Evolutionary conservation across 1,140 invertebrate genomes (phyloP), one percentile per base, ranked within the genome.

Genomic region (Drosophila mayri): DNA sequence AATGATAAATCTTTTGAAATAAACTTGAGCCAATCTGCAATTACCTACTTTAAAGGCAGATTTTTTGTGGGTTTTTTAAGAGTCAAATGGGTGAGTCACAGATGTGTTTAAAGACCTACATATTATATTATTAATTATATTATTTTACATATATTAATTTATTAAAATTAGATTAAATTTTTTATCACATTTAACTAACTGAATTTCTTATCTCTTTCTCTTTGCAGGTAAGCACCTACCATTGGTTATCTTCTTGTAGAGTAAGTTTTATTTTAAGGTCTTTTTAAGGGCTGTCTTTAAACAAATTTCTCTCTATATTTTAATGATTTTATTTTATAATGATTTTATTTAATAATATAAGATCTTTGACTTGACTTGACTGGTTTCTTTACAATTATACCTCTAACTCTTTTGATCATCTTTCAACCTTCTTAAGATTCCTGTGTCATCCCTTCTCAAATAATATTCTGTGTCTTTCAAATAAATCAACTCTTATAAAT

Each of bases 401-500:
- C 5, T 10, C 4, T 16, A 25, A 62, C 35, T 18, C 28, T 35
- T 32, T 12, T 22, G 9, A 30, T 40, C 28, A 35, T 30, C n/a
- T 30, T 2, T 12, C 10, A 7, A 41, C 16, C 18, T 60, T 60
- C 16, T 18, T 11, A 32, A 35, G 46, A 46, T 44, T 30, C 14
- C 37, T 22, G 54, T 71, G 67, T 63, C 58, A 63, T 43, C 70
- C 60, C 61, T 58, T 32, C 50, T 57, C 60, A 74, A 62, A 59
- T 11, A 10, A 10, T 30, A 41, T 20, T 30, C n/a, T 20, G 14
- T 22, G 25, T 18, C 32, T 16, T 61, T 32, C 25, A 35, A 71
- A 71, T 73, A 50, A 74, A 74, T 74, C 76, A 72, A 67, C 44
- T 79, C 74, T 40, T 71, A 64, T 79, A 67, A 82, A 87, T 82